Percentiles rank a stretch among this genome's conserved stretches.
Conservation (phyloP, 2,113 vertebrate genomes). For the Macrotus californicus region DNA sequence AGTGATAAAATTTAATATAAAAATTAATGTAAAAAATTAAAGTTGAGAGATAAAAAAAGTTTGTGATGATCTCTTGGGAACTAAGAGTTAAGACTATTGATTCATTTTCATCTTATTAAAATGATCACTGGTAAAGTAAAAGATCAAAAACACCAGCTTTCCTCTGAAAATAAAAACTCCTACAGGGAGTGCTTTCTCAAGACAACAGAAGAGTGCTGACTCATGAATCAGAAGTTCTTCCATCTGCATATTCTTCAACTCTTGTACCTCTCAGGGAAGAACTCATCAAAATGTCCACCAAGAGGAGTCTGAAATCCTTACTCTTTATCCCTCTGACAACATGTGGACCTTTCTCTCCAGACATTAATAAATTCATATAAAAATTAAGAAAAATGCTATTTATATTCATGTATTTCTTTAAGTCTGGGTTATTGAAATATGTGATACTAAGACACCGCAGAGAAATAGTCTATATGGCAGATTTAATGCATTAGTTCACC, state of each 20-base stretch:
- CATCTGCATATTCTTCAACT: not conserved
- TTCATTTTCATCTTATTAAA: conserved; percentile 20
- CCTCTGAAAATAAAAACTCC: not conserved
- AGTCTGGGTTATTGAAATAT: not conserved
- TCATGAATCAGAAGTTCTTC: not conserved
- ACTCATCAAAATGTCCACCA: not conserved
- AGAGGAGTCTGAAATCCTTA: not conserved
- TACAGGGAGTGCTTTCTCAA: not conserved
- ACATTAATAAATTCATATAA: not conserved
- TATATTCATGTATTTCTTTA: not conserved
- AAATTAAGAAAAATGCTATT: not conserved
- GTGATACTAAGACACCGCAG: not conserved
- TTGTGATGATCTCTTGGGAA: not conserved
- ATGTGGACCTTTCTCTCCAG: not conserved
- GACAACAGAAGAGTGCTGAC: not conserved
- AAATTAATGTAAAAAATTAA: not conserved
- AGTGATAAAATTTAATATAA: not conserved
- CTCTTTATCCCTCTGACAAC: not conserved
- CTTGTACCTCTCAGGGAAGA: accelerated
- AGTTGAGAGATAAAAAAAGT: not conserved
- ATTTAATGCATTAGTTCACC: not conserved
- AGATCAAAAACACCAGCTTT: not conserved
- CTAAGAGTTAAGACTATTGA: not conserved
- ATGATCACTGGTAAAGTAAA: not conserved
- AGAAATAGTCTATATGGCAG: not conserved